phyloP scores from a whole-genome alignment of 2,797 vertebrate species.

The Otolemur crassicaudatus region DNA sequence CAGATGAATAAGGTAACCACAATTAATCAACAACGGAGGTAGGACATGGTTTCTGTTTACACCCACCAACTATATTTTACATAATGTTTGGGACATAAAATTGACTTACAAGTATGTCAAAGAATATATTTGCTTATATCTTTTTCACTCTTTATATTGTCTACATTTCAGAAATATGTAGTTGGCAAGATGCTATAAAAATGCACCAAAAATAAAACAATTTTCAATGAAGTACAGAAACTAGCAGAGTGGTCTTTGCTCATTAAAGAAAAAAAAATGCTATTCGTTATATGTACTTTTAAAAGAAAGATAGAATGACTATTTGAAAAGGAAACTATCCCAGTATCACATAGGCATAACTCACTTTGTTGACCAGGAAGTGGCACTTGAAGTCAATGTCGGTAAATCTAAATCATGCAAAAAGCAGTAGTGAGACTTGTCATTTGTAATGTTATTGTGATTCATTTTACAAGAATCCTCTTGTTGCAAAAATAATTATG shows the following conservation, averaged over 20 bases:
- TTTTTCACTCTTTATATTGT: slow-evolving; percentile 2
- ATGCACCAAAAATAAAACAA: slow-evolving; percentile 66
- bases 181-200: not conserved
- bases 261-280: not conserved
- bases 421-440: not conserved
- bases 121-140: not conserved
- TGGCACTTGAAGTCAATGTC: not conserved
- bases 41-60: not conserved
- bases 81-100: not conserved
- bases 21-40: not conserved
- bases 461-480: slow-evolving; percentile 28
- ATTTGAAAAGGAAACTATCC: not conserved
- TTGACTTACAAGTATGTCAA: not conserved
- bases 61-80: not conserved
- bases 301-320: not conserved
- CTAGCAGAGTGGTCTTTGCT: slow-evolving; percentile 34
- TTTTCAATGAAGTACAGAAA: slow-evolving; percentile 47
- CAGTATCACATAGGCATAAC: not conserved
- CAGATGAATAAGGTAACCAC: not conserved
- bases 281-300: not conserved
- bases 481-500: slow-evolving; percentile 25
- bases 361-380: not conserved
- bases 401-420: slow-evolving; percentile 10
- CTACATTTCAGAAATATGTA: slow-evolving; percentile 6
- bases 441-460: not conserved